A percentile compares a stretch with the other conserved stretches of the same genome.
phyloP scores from a whole-genome alignment of 1,140 invertebrate species.

The Cydia amplana region DNA sequence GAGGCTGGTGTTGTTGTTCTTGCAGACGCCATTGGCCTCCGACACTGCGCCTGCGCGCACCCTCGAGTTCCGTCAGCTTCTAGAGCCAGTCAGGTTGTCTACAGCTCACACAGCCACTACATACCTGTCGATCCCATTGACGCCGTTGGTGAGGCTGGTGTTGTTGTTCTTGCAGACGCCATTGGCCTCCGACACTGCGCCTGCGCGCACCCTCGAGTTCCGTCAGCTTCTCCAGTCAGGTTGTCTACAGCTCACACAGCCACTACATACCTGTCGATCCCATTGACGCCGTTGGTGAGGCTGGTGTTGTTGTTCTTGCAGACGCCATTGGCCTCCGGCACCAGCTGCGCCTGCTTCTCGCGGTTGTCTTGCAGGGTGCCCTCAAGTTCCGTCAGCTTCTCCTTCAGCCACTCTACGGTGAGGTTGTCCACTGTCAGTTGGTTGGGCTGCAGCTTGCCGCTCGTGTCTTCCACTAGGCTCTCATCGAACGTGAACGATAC shows the following conservation, averaged over 20 bases:
- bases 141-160: conserved; percentile 65
- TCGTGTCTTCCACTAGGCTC: conserved; percentile 90
- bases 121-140: conserved; percentile 77
- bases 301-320: conserved; percentile 71
- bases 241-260: conserved; percentile 85
- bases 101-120: conserved; percentile 66
- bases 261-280: conserved; percentile 70
- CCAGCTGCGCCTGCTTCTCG: conserved; percentile 81
- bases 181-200: conserved; percentile 76
- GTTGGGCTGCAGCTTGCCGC: conserved; percentile 89
- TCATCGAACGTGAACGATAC: conserved; percentile 91
- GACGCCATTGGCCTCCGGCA: conserved; percentile 76
- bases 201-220: conserved; percentile 86
- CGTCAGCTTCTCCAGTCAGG: conserved; percentile 88
- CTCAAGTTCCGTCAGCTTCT: conserved; percentile 88
- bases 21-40: conserved; percentile 76
- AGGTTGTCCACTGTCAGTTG: conserved; percentile 94
- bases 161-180: conserved; percentile 74
- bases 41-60: conserved; percentile 79
- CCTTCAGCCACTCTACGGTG: conserved; percentile 91
- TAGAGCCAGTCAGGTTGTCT: conserved; percentile 94
- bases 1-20: conserved; percentile 69
- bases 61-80: conserved; percentile 88
- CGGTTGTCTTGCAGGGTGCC: conserved; percentile 84
- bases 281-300: conserved; percentile 72